A percentile compares a stretch with the other conserved stretches of the same genome.
Conservation (phyloP, 2,113 vertebrate genomes). For the Macrotus californicus region DNA sequence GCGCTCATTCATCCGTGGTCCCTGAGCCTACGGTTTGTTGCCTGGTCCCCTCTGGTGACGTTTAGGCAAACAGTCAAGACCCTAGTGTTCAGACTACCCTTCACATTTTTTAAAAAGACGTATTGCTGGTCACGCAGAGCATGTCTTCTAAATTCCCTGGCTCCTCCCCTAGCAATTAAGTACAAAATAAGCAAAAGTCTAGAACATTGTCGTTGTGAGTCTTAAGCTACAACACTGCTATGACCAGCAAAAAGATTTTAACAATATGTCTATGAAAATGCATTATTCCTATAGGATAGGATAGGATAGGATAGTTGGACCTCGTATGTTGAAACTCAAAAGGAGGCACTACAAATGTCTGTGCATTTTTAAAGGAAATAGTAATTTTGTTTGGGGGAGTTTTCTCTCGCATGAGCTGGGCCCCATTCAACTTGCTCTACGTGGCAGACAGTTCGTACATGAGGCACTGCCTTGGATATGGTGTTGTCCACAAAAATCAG, state of each 20-base stretch:
- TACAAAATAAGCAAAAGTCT: neutral
- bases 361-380: neutral
- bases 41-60: neutral
- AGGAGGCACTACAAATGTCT: neutral
- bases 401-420: neutral
- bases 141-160: neutral
- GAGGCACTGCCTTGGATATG: neutral
- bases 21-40: neutral
- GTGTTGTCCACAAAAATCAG: neutral
- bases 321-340: neutral
- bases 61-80: neutral
- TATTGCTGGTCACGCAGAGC: neutral
- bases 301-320: neutral
- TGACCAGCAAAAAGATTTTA: neutral
- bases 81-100: neutral
- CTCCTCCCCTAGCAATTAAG: neutral
- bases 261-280: neutral
- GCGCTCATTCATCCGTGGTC: neutral
- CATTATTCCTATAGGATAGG: neutral
- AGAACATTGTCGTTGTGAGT: neutral
- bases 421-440: neutral
- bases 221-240: neutral
- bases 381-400: neutral
- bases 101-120: neutral
- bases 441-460: neutral